Evolutionary conservation across 2,888 invertebrate species (phyloP), one percentile per base, ranked within the genome.

Genomic region (Polydesmus complanatus): DNA sequence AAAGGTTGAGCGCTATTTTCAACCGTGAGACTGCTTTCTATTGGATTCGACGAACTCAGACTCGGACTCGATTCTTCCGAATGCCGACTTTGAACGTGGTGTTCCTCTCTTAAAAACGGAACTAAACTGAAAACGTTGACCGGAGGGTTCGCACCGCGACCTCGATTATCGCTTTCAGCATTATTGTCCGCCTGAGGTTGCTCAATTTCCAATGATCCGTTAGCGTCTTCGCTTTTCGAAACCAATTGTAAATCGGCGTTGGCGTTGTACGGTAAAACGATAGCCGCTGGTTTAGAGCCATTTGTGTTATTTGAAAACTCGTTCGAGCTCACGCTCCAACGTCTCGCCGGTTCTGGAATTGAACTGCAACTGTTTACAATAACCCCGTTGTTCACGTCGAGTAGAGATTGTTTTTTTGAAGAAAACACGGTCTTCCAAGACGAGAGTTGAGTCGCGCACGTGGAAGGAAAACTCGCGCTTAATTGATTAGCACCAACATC

Each of bases 241-340:
- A 37, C 37, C 5, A 37, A 14, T 37, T 37, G 37, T 14, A 37
- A 8, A n/a, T 52, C 52, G 8, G 11, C n/a, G 8, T 52, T 23
- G 26, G 27, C 56, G 19, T 61, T 61, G 56, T 61, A 61, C 25
- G 61, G 61, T 14, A 27, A 22, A 3, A 61, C 61, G 14, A 61
- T 27, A 18, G 61, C 61, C 5, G 61, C 58, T 22, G 61, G 61
- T 37, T 61, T 61, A n/a, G n/a, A n/a, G 37, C 37, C 37, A 37
- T 37, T 37, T 25, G 47, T 26, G 27, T 27, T 47, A 8, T 27
- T 19, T 21, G 54, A 37, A 2, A 25, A 3, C 23, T 54, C 54
- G 18, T 14, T 22, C 11, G 23, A n/a, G 26, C 51, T 27, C 5
- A 48, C 19, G 22, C 51, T 58, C 52, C 50, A 58, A 14, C 58